Base-by-base conservation (phyloP, 1,140 invertebrate genomes). In the Zophobas atratus region DNA sequence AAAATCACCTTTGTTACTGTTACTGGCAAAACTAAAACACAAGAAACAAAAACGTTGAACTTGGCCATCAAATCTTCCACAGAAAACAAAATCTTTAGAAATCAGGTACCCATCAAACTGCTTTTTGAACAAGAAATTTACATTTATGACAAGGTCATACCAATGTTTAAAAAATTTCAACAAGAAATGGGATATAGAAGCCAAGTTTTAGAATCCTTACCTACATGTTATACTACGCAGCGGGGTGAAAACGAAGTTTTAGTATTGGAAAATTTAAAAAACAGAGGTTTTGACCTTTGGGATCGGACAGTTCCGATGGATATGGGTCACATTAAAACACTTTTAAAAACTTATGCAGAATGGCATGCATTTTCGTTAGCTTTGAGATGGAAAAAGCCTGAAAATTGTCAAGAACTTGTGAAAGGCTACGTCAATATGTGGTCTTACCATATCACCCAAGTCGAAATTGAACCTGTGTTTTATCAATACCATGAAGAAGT, bases 351-450 rank as follows among this genome's bases (percentile, higher is more conserved):
- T 32, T 86, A 91, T 78, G 90, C 86, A 2, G 87, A 86, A 70
- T 86, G 89, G 5, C 91, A 92, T 82, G 89, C 90, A 0, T 67
- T 89, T 0, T 88, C 88, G 0, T 86, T 88, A 76, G 88, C 87
- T 0, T 80, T 90, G 33, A 89, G 87, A 76, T 79, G 86, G 48
- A 83, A 85, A 70, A 80, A 87, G 49, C 80, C 80, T 2, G 82
- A 85, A 8, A 43, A 20, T 46, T 67, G 41, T 46, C 38, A 46
- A 8, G 32, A 67, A 43, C 39, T 67, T 32, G 8, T 20, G 2
- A 2, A 32, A 67, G 32, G 46, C 6, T 43, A 41, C 3, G 43
- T 41, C 1, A 67, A 67, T 41, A 43, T 43, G 39, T 67, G 41
- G 20, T 32, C 38, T 33, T 20, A 67, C 3, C 43, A 43, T 67